Evolutionary conservation across 2,888 invertebrate species (phyloP).

Genomic region (Boloria selene): DNA sequence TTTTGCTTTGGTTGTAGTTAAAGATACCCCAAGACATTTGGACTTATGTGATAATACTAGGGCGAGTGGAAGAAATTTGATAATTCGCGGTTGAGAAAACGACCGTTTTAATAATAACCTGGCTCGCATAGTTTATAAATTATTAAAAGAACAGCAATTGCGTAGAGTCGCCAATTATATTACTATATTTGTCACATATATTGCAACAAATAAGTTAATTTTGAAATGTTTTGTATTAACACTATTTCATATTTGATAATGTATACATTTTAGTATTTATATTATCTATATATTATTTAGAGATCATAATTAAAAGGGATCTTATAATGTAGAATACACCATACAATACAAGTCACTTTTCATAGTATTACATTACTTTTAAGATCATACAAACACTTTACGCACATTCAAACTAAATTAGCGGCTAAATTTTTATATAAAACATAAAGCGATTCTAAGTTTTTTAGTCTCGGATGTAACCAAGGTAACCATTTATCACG

Average conservation of each 20-base stretch:
- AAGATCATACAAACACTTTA: too few species aligned
- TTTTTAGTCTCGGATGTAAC: slow-evolving; percentile 54
- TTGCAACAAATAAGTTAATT: too few species aligned
- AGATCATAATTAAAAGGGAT: too few species aligned
- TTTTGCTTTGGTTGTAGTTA: slow-evolving; percentile 51
- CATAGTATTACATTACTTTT: too few species aligned
- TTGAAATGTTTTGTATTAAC: too few species aligned
- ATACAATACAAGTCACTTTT: too few species aligned
- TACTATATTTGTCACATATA: background rate
- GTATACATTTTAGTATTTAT: too few species aligned
- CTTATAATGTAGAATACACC: too few species aligned
- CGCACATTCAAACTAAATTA: too few species aligned
- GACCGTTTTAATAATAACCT: slow-evolving; percentile 79
- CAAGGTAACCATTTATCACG: slow-evolving; percentile 77
- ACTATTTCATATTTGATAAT: too few species aligned
- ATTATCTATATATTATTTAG: too few species aligned
- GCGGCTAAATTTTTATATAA: background rate
- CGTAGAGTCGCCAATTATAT: background rate
- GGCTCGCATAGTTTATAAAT: slow-evolving; percentile 71
- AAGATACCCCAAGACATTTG: slow-evolving; percentile 75
- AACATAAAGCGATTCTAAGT: slow-evolving; percentile 49
- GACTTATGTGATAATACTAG: slow-evolving; percentile 80
- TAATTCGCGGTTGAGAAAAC: slow-evolving; percentile 79
- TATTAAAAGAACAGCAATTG: slow-evolving; percentile 52
- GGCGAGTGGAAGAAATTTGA: slow-evolving; percentile 78